These are phyloP conservation scores for Prolemur simus DNA, from an alignment of 2,113 vertebrate genomes.

Conservation along the genomic window DNA sequence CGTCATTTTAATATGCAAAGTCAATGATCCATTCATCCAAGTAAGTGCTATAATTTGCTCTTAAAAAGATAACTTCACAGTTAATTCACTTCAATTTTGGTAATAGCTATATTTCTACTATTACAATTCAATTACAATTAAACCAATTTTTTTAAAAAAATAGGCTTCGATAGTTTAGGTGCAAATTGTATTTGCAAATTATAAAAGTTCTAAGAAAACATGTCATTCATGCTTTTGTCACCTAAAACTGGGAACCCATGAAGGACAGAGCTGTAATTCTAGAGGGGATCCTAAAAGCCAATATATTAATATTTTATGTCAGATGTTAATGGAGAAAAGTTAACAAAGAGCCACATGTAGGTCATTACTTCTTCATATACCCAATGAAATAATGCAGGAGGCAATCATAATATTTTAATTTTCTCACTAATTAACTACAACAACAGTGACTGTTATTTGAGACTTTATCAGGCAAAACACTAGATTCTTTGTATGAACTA, in stretches of 20 bases:
- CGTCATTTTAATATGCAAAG: conserved; percentile 75
- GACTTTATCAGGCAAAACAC: neutral
- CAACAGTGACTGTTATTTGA: neutral
- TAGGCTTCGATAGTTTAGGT: conserved; percentile 26
- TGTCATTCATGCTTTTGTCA: neutral
- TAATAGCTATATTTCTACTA: conserved; percentile 72
- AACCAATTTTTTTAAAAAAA: neutral
- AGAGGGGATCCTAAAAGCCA: neutral
- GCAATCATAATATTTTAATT: neutral
- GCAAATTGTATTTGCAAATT: conserved; percentile 10
- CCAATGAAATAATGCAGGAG: neutral
- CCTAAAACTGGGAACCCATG: neutral
- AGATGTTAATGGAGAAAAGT: neutral
- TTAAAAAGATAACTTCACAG: conserved; percentile 72
- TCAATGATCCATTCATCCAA: conserved; percentile 69
- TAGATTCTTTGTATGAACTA: neutral
- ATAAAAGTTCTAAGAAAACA: neutral
- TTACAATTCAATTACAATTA: conserved; percentile 67
- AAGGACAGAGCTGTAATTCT: neutral
- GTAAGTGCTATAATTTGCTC: conserved; percentile 74
- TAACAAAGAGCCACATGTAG: neutral
- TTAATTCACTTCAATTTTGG: conserved; percentile 67
- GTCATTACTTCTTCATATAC: neutral
- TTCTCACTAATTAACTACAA: neutral
- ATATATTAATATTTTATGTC: neutral